phyloP scores from a whole-genome alignment of 2,888 invertebrate species.

The Parelbella ahira region DNA sequence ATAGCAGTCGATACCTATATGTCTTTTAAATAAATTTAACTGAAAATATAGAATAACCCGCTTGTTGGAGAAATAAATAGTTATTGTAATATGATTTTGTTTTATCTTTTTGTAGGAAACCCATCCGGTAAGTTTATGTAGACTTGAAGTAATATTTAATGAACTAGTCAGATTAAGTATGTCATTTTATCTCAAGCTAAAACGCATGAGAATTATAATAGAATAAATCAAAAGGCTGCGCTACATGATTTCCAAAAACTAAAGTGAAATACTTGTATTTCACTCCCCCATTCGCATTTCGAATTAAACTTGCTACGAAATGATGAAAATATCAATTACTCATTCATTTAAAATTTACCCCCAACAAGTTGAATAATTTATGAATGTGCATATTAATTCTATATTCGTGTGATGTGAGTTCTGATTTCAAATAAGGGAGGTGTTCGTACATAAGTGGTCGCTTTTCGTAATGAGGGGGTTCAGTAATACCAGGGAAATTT shows the following conservation, averaged over 20 bases:
- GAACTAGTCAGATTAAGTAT: no score
- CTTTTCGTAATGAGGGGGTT: constrained; percentile 13
- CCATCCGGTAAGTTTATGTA: no score
- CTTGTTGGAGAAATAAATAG: no score
- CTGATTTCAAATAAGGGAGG: constrained; percentile 20
- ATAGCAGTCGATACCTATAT: no score
- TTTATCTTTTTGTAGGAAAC: no score
- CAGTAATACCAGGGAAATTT: constrained; percentile 16
- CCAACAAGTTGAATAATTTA: constrained; percentile 33
- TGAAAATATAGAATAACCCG: no score
- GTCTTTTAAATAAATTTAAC: no score
- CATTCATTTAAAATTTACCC: constrained; percentile 33
- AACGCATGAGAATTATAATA: no score
- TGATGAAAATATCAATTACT: constrained; percentile 30
- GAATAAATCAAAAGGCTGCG: no score
- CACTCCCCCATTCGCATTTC: constrained; percentile 8
- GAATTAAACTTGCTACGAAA: constrained; percentile 25
- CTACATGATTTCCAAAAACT: not conserved
- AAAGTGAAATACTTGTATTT: constrained; percentile 7
- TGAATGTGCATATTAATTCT: constrained; percentile 29
- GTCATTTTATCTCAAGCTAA: no score
- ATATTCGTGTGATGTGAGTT: constrained; percentile 23
- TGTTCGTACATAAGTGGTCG: constrained; percentile 18
- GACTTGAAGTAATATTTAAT: no score
- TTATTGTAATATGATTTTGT: no score